Conservation (phyloP, 2,888 invertebrate species). For the Hofmannophila pseudospretella region DNA sequence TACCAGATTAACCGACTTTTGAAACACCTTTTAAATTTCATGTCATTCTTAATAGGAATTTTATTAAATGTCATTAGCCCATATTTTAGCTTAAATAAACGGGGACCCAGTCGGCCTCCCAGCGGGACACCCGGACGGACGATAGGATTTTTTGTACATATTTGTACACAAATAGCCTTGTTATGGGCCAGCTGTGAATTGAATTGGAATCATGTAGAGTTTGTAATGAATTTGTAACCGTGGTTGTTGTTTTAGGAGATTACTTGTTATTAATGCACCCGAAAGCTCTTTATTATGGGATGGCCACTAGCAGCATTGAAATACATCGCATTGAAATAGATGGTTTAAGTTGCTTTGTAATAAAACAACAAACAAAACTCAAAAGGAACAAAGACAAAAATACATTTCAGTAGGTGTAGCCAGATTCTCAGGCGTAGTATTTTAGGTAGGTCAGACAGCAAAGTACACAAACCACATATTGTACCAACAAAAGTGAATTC, state of each 20-base stretch:
- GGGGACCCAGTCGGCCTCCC: slow-evolving; percentile 40
- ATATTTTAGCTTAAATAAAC: slow-evolving; percentile 56
- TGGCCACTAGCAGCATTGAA: too few species aligned
- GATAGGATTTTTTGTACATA: slow-evolving; percentile 40
- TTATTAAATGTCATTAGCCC: slow-evolving; percentile 67
- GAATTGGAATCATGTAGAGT: slow-evolving; percentile 63
- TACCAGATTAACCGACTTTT: too few species aligned
- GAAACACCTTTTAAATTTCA: background rate
- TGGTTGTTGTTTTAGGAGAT: slow-evolving; percentile 34
- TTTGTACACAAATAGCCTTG: slow-evolving; percentile 52
- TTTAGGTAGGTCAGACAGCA: background rate
- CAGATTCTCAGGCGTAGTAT: too few species aligned
- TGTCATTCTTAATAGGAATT: slow-evolving; percentile 39
- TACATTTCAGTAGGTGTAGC: too few species aligned
- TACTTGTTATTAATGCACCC: slow-evolving; percentile 28
- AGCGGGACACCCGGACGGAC: slow-evolving; percentile 44
- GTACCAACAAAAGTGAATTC: slow-evolving; percentile 6
- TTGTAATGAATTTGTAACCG: slow-evolving; percentile 61
- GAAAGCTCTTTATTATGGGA: slow-evolving; percentile 15
- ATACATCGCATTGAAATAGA: too few species aligned
- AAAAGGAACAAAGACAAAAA: too few species aligned
- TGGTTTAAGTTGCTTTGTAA: background rate
- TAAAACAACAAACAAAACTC: too few species aligned
- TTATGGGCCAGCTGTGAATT: slow-evolving; percentile 66
- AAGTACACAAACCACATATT: background rate